These are phyloP conservation scores for Boloria euphrosyne DNA, from an alignment of 2,888 invertebrate genomes.

Conservation along the genomic window DNA sequence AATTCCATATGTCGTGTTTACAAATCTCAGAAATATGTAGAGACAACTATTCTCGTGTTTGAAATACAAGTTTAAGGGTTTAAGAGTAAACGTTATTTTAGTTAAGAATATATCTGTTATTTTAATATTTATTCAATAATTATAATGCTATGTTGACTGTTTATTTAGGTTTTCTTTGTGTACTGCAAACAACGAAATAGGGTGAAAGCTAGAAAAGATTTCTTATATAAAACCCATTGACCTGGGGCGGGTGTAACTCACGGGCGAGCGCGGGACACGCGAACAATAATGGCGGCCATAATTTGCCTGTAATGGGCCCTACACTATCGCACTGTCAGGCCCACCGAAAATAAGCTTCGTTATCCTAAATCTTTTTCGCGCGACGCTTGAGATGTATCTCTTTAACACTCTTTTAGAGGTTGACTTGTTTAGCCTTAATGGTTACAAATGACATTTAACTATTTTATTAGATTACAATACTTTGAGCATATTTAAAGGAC, in stretches of 20 bases:
- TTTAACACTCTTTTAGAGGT: slow-evolving; percentile 39
- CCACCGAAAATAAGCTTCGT: slow-evolving; percentile 75
- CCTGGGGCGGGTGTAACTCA: slow-evolving; percentile 72
- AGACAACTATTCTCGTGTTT: background rate
- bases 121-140: too few species aligned
- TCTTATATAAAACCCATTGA: slow-evolving; percentile 75
- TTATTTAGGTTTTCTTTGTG: background rate
- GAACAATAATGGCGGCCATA: slow-evolving; percentile 77
- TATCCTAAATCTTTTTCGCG: slow-evolving; percentile 49
- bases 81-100: too few species aligned
- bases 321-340: slow-evolving; percentile 80
- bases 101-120: too few species aligned
- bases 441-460: background rate
- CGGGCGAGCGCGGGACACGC: slow-evolving; percentile 68
- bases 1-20: slow-evolving; percentile 8
- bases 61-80: background rate
- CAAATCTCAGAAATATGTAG: background rate
- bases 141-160: too few species aligned
- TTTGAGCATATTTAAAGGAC: too few species aligned
- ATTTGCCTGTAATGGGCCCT: slow-evolving; percentile 80
- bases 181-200: slow-evolving; percentile 32
- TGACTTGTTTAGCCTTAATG: slow-evolving; percentile 1
- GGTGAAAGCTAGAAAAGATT: slow-evolving; percentile 56
- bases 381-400: slow-evolving; percentile 53
- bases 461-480: background rate